A percentile compares a stretch with the other conserved stretches of the same genome.
Conservation (phyloP, 2,797 vertebrate genomes). For the Loris lydekkerianus region DNA sequence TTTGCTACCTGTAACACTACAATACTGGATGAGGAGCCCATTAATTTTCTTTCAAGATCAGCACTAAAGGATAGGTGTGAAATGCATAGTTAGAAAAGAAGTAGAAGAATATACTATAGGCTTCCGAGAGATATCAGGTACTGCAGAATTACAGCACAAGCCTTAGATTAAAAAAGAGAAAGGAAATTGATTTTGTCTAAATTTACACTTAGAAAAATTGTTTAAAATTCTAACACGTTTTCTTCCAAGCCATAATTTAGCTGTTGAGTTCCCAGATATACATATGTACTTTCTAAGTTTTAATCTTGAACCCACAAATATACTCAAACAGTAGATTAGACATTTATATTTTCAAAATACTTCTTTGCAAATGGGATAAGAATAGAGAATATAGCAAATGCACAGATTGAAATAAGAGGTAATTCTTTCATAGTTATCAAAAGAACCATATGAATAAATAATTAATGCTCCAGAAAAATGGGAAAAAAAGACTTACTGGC, state of each 20-base stretch:
- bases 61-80: conserved; percentile 65
- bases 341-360: conserved; percentile 38
- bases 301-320: conserved; percentile 29
- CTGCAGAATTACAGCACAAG: conserved; percentile 57
- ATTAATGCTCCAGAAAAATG: conserved; percentile 35
- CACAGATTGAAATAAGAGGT: neutral
- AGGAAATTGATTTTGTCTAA: conserved; percentile 70
- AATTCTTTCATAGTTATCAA: conserved; percentile 57
- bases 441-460: conserved; percentile 41
- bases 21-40: conserved; percentile 76
- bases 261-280: neutral
- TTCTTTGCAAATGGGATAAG: neutral
- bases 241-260: conserved; percentile 39
- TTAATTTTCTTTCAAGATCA: conserved; percentile 83
- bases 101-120: conserved; percentile 9
- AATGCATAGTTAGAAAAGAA: conserved; percentile 70
- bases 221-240: conserved; percentile 63
- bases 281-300: neutral
- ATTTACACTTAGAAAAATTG: conserved; percentile 64
- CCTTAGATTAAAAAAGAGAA: conserved; percentile 66
- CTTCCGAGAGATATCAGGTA: neutral
- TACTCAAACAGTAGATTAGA: neutral
- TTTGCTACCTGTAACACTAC: conserved; percentile 82
- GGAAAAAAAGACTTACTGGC: neutral
- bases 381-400: neutral